Base-by-base conservation (phyloP, 1,140 invertebrate species). In the Drosophila persimilis region DNA sequence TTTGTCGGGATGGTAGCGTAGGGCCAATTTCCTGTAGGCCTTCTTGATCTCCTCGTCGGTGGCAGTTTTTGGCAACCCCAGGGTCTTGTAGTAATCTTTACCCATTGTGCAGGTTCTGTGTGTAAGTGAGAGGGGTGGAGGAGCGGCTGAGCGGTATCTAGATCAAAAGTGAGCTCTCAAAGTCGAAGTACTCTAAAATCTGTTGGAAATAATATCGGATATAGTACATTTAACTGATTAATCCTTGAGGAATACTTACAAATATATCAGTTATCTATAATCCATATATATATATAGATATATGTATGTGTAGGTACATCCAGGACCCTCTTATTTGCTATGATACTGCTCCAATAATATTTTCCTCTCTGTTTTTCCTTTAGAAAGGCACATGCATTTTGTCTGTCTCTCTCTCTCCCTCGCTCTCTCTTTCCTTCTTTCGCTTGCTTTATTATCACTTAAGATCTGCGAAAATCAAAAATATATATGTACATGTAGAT, bases 1-100 rank as follows among this genome's bases (percentile, higher is more conserved):
- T 91, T 99, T 99, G 90, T 99, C 99, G 1, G 99, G 99, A 93
- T 99, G 99, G 92, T 98, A 99, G 91, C 98, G 99, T 8, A 99
- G 92, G 1, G 99, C 99, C 90, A 99, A 93, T 93, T 99, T 99
- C 67, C 98, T 94, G 91, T 99, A 99, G 1, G 97, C 97, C 89
- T 99, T 99, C 92, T 99, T 99, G 77, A 99, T 98, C 78, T 99
- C 98, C 80, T 99, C 98, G 70, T 99, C 98, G 50, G 94, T 94
- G 11, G 98, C 98, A 83, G 94, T 95, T 93, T 96, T 97, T 22
- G 93, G 76, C 59, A 99, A 93, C 61, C 97, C 97, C 56, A 99
- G 93, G 81, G 96, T 98, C 92, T 97, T 97, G 92, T 99, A 99
- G 92, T 99, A 99, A 92, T 99, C 98, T 93, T 99, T 99, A 39